Percentiles rank a stretch among this genome's conserved stretches.
These are phyloP conservation scores for Candidula unifasciata DNA, from an alignment of 2,888 invertebrate species.

Conservation along the genomic window DNA sequence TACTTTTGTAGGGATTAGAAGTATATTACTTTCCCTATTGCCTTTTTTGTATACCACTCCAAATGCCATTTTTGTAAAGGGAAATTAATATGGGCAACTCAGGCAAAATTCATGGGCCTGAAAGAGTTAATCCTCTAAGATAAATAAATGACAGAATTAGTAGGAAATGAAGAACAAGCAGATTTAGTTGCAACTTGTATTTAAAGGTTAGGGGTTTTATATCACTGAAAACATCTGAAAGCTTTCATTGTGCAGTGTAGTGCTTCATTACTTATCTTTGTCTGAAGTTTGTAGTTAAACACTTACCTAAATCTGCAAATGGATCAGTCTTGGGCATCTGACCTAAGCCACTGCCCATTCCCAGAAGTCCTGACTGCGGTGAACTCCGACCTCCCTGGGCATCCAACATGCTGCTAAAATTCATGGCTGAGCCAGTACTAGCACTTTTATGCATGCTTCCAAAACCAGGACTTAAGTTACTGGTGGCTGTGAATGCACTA, in stretches of 20 bases:
- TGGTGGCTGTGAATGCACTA: slow-evolving; percentile 7
- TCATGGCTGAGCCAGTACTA: slow-evolving; percentile 57
- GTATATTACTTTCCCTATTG: too few relatives aligned
- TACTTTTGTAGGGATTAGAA: too few relatives aligned
- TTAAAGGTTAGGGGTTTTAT: not conserved
- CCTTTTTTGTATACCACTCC: too few relatives aligned
- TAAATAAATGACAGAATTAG: too few relatives aligned
- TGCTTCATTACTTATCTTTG: not conserved
- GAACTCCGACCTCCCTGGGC: slow-evolving; percentile 40
- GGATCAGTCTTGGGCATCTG: slow-evolving; percentile 67
- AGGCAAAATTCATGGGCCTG: too few relatives aligned
- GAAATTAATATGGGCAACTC: too few relatives aligned
- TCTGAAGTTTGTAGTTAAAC: not conserved
- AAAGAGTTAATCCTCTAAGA: too few relatives aligned
- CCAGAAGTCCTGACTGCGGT: slow-evolving; percentile 34
- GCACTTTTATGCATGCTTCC: slow-evolving; percentile 56
- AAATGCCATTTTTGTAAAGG: too few relatives aligned
- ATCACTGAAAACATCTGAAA: not conserved
- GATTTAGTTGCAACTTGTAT: too few relatives aligned
- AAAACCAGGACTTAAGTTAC: slow-evolving; percentile 40
- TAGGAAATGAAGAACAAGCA: too few relatives aligned
- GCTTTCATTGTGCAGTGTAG: not conserved
- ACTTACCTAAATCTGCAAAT: slow-evolving; percentile 73
- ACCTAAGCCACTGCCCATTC: slow-evolving; percentile 46
- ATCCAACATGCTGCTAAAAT: slow-evolving; percentile 42